Base-by-base conservation (phyloP, 2,888 invertebrate genomes). In the Diaperis boleti region DNA sequence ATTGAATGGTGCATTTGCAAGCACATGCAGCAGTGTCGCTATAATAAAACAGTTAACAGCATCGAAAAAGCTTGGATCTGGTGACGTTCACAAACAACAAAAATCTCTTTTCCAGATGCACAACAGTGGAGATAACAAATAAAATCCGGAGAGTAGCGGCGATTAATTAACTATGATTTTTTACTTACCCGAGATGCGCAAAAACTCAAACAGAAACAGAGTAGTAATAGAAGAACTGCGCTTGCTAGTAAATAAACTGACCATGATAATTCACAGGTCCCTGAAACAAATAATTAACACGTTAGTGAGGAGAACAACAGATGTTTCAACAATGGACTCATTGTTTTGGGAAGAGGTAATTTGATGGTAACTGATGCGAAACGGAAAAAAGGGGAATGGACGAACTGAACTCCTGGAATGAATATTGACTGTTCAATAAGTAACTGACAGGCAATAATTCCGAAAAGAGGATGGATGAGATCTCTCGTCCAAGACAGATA, bases 201-300 rank as follows among this genome's bases (percentile, higher is more conserved):
- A 80, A 86, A 84, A 78, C 85, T 86, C 74, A 86, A 79, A 56
- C 83, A 82, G 75, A 85, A 85, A 78, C 85, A 86, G 60, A 85
- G 74, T 71, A 85, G 74, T 65, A 85, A 80, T 26, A 85, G 78
- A 15, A 82, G 80, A 64, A 85, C 83, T 26, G 85, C 84, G 61
- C 81, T 81, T 18, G 82, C 81, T 68, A 86, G 79, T 68, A 86
- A 79, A 78, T 85, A 84, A 64, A 83, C 81, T 56, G 86, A 86
- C 85, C 85, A 86, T 62, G 86, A 86, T 59, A 86, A 77, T 68
- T 85, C 82, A 71, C 86, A 86, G 55, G 83, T 83, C 64, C 86
- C 86, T 86, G 83, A 57, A 76, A 76, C 54, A 54, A 54, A 54
- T 18, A 54, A 52, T 52, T 41, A 41, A 26, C 11, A 45, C 41